phyloP scores from a whole-genome alignment of 2,797 vertebrate genomes.

The Bradypodion pumilum region DNA sequence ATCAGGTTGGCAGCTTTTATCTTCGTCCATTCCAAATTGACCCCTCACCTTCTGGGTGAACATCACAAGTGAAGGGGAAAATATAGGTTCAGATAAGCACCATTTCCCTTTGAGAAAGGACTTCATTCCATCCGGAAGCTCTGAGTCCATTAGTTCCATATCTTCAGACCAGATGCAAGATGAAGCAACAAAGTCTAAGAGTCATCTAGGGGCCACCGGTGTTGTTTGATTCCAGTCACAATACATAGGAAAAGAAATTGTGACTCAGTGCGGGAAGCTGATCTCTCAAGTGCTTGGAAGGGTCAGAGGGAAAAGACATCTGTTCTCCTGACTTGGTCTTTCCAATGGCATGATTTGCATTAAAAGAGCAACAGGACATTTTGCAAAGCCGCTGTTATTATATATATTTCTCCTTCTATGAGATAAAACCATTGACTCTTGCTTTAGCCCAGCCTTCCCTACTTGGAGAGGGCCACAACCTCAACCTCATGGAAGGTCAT shows the following conservation, averaged over 20 bases:
- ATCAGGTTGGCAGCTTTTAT: background rate
- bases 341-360: background rate
- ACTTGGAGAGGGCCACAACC: background rate
- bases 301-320: slow-evolving; percentile 34
- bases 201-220: slow-evolving; percentile 41
- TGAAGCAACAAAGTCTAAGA: background rate
- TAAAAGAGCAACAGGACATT: background rate
- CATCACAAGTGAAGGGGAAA: background rate
- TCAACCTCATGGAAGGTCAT: background rate
- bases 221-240: slow-evolving; percentile 46
- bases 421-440: background rate
- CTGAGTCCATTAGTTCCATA: background rate
- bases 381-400: background rate
- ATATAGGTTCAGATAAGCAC: background rate
- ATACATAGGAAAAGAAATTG: slow-evolving; percentile 46
- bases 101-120: background rate
- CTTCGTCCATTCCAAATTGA: background rate
- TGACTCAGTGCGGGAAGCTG: slow-evolving; percentile 54
- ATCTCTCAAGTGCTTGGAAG: slow-evolving; percentile 20
- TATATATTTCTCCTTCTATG: background rate
- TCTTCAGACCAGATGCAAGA: slow-evolving; percentile 12
- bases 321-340: slow-evolving; percentile 19
- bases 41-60: background rate
- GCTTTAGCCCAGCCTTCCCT: background rate
- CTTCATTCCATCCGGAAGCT: background rate